Conservation (phyloP, 1,140 invertebrate species). For the Hestina assimilis region DNA sequence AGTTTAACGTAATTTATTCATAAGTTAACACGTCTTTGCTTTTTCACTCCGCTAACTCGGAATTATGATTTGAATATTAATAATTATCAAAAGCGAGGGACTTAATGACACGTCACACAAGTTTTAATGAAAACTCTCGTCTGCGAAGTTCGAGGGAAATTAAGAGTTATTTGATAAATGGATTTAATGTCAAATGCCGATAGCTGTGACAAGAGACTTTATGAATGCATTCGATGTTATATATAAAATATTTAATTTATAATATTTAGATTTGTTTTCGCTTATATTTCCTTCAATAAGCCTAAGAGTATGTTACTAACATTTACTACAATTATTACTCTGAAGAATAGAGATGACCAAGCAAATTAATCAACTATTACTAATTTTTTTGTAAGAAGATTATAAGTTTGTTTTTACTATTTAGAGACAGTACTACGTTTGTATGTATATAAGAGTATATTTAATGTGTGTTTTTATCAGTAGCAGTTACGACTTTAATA, state of each 20-base stretch:
- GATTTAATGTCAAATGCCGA: slow-evolving; percentile 46
- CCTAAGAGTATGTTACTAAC: too few species aligned
- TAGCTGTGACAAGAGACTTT: slow-evolving; percentile 6
- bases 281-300: too few species aligned
- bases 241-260: neutral
- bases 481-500: too few species aligned
- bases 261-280: neutral
- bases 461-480: too few species aligned
- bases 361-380: too few species aligned
- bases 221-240: neutral
- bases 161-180: slow-evolving; percentile 64
- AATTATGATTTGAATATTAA: slow-evolving; percentile 76
- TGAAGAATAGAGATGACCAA: too few species aligned
- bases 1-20: slow-evolving; percentile 61
- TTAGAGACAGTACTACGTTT: too few species aligned
- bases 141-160: slow-evolving; percentile 65
- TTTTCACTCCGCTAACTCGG: slow-evolving; percentile 60
- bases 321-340: too few species aligned
- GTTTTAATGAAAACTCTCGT: slow-evolving; percentile 74
- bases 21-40: slow-evolving; percentile 70
- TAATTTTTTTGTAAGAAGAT: too few species aligned
- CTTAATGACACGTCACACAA: slow-evolving; percentile 77
- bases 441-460: too few species aligned
- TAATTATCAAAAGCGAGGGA: slow-evolving; percentile 61
- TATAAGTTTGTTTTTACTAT: too few species aligned